Evolutionary conservation across 2,888 invertebrate genomes (phyloP).

Genomic region (Ophraella communa): DNA sequence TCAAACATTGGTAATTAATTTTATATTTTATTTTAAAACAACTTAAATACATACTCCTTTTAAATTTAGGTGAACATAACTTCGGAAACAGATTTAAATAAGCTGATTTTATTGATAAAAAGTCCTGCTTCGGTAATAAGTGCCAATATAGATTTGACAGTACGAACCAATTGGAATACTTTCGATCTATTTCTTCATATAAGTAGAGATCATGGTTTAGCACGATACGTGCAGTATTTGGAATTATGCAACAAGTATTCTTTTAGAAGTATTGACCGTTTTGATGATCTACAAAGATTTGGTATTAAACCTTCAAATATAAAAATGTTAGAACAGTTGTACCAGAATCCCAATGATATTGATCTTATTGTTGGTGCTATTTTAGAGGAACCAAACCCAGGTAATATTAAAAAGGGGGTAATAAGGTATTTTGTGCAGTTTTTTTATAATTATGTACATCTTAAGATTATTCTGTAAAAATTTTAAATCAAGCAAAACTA

Average conservation of each 20-base stretch:
- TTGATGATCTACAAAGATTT: slow-evolving; percentile 65
- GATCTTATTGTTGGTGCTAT: slow-evolving; percentile 86
- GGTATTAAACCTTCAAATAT: slow-evolving; percentile 66
- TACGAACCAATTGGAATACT: slow-evolving; percentile 57
- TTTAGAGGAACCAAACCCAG: slow-evolving; percentile 75
- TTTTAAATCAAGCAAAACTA: no score
- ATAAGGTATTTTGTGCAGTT: no score
- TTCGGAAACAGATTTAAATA: slow-evolving; percentile 58
- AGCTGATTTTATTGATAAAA: slow-evolving; percentile 68
- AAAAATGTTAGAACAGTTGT: slow-evolving; percentile 71
- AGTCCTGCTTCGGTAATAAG: slow-evolving; percentile 70
- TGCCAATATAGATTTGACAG: slow-evolving; percentile 60
- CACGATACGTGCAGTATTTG: slow-evolving; percentile 74
- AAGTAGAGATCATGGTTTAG: slow-evolving; percentile 82
- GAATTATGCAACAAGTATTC: slow-evolving; percentile 67
- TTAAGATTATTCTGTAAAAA: no score
- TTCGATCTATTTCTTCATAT: slow-evolving; percentile 66
- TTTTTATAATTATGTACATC: no score
- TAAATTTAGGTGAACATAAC: slow-evolving; percentile 65
- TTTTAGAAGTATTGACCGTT: slow-evolving; percentile 34
- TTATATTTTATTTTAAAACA: background rate
- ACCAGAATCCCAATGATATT: slow-evolving; percentile 76
- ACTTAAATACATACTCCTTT: background rate
- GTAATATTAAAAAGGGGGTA: slow-evolving; percentile 71
- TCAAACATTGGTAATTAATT: slow-evolving; percentile 65